Percentiles rank a stretch among this genome's conserved stretches.
These are phyloP conservation scores for Indicator maculatus DNA, from an alignment of 2,113 vertebrate genomes.

Conservation along the genomic window DNA sequence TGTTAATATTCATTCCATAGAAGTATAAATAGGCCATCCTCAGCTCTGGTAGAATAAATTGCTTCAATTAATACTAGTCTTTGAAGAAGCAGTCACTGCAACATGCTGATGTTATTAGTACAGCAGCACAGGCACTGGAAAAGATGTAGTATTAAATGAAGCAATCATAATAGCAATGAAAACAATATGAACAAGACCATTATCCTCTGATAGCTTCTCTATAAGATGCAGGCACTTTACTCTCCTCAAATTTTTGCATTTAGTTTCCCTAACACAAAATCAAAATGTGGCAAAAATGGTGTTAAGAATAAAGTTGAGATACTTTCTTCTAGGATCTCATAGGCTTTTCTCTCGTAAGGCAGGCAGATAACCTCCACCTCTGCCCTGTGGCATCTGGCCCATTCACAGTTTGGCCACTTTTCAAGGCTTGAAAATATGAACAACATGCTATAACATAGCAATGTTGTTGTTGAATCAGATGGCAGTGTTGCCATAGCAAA, in stretches of 20 bases:
- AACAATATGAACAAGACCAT: conserved; percentile 20
- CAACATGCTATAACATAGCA: fast-evolving
- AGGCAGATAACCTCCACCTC: neutral
- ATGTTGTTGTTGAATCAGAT: neutral
- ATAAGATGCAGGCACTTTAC: neutral
- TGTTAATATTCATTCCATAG: conserved; percentile 30
- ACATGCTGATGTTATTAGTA: conserved; percentile 45
- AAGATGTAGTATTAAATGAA: conserved; percentile 42
- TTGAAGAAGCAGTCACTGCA: conserved; percentile 46
- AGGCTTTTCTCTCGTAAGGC: neutral
- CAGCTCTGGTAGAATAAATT: conserved; percentile 57
- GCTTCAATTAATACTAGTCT: conserved; percentile 64
- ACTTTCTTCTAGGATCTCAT: neutral
- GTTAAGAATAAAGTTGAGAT: neutral
- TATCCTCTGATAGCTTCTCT: neutral
- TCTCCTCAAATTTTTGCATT: neutral
- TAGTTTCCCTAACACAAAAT: conserved; percentile 3
- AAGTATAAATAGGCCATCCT: conserved; percentile 54
- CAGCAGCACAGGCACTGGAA: neutral
- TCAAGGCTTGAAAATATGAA: neutral
- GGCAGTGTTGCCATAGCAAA: neutral
- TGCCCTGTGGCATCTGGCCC: too few species aligned
- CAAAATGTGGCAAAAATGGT: neutral
- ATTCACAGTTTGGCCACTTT: neutral
- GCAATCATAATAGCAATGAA: conserved; percentile 37